These are phyloP conservation scores for Ginglymostoma cirratum DNA, from an alignment of 2,113 vertebrate species.

Conservation along the genomic window DNA sequence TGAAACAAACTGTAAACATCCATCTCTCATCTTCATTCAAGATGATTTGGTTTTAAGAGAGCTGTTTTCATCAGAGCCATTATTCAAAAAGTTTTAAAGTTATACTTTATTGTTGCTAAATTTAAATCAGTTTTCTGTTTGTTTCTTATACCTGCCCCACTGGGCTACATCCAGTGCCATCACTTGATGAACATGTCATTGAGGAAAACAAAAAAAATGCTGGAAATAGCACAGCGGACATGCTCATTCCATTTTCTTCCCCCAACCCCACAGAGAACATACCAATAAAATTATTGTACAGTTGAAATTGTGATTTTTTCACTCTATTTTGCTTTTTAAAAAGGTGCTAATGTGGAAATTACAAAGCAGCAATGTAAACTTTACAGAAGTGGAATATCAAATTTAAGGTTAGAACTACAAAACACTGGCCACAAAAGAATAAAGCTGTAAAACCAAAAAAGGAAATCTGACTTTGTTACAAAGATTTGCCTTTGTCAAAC, in stretches of 20 bases:
- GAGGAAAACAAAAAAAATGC: neutral
- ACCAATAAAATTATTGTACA: neutral
- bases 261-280: neutral
- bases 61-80: neutral
- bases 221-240: neutral
- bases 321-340: neutral
- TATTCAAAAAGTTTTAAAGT: neutral
- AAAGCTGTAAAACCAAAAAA: neutral
- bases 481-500: no score
- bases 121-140: neutral
- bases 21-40: neutral
- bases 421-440: neutral
- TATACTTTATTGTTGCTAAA: neutral
- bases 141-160: neutral
- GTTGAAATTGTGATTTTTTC: neutral
- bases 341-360: neutral
- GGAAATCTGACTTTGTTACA: neutral
- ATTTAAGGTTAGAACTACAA: neutral
- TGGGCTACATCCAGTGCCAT: neutral
- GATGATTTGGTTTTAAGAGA: neutral
- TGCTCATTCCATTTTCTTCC: neutral
- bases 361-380: neutral
- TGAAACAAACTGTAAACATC: neutral
- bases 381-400: neutral
- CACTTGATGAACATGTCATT: neutral